Conservation (phyloP, 2,888 invertebrate species). For the Oscheius sp. region DNA sequence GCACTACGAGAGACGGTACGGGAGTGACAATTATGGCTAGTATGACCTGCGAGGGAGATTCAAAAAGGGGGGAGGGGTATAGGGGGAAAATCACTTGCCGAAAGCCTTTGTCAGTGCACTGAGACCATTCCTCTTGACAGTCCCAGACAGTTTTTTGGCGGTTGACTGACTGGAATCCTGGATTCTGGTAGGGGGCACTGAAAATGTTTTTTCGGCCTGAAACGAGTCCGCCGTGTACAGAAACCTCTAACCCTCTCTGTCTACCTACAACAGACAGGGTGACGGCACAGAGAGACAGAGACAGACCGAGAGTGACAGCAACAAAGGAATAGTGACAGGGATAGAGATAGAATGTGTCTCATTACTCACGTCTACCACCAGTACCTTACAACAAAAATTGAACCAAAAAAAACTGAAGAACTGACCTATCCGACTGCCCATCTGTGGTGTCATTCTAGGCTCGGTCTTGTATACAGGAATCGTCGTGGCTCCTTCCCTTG, state of each 20-base stretch:
- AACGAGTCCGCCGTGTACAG: neutral
- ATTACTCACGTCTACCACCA: neutral
- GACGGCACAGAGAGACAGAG: neutral
- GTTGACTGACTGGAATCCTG: conserved; percentile 1
- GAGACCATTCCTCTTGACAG: conserved; percentile 49
- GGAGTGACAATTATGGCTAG: no score
- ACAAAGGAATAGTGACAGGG: neutral
- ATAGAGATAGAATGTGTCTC: neutral
- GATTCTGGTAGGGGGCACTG: conserved; percentile 31
- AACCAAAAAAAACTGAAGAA: neutral
- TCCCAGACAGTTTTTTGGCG: conserved; percentile 50
- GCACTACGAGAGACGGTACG: no score
- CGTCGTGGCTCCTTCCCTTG: neutral
- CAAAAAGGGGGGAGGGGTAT: neutral
- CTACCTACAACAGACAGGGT: neutral
- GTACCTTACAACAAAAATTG: neutral
- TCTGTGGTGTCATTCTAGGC: conserved; percentile 27
- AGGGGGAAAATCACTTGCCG: conserved; percentile 15
- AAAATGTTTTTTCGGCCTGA: neutral
- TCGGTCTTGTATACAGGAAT: conserved; percentile 8
- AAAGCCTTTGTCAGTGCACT: conserved; percentile 26
- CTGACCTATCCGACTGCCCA: conserved; percentile 35
- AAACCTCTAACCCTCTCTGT: neutral
- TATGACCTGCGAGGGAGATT: no score
- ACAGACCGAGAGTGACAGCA: neutral